These are phyloP conservation scores for Rhopalosiphum padi DNA, from an alignment of 1,140 invertebrate species.

Conservation along the genomic window DNA sequence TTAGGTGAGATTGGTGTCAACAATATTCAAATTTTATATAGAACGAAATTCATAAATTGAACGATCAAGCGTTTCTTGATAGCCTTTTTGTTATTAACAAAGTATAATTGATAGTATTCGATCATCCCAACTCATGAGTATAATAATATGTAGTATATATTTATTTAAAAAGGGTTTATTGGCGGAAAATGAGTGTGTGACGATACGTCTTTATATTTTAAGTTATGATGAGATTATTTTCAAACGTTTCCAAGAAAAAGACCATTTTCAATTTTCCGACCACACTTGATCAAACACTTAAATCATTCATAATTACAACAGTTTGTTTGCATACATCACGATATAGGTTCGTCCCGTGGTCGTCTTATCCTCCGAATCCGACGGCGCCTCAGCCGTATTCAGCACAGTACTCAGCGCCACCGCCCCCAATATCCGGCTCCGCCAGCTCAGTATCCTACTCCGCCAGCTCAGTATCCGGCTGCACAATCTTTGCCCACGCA, in stretches of 20 bases:
- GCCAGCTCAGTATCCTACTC: background rate
- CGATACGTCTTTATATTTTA: background rate
- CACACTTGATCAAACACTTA: background rate
- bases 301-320: background rate
- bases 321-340: background rate
- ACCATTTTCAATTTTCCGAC: background rate
- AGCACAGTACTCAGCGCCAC: background rate
- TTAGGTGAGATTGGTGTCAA: background rate
- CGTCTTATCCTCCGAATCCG: background rate
- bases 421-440: background rate
- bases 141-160: background rate
- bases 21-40: background rate
- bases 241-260: background rate
- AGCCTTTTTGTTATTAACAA: background rate
- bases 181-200: background rate
- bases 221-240: background rate
- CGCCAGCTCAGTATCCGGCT: background rate
- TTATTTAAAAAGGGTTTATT: too few species aligned
- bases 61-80: background rate
- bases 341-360: conserved; percentile 16
- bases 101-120: background rate
- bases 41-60: background rate
- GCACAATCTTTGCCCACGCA: background rate
- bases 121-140: background rate
- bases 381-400: background rate